Evolutionary conservation across 2,797 vertebrate species (phyloP), one percentile per base, ranked within the genome.

Genomic region (Helarctos malayanus): DNA sequence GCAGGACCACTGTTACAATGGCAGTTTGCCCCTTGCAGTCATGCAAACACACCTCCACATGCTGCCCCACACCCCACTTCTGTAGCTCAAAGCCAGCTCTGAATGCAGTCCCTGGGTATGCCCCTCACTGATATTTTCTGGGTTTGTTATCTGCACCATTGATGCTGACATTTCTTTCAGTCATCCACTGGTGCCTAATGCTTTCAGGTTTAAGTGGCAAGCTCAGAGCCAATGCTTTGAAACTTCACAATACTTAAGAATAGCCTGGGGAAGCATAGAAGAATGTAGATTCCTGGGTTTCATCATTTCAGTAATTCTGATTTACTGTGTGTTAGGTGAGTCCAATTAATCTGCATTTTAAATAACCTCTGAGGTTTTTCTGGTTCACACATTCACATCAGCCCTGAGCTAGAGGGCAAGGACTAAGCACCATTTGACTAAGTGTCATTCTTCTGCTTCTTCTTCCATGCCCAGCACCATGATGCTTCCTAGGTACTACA

Each of bases 21-120:
- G 19, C 8, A 3, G 27, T 76, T 32, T 18, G 15, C 1, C 45
- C 68, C 65, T 49, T 18, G 5, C 15, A 45, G 19, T 56, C 47
- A 21, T 4, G 16, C 41, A 47, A 23, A 32, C 7, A 61, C 5
- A 19, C 19, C 61, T 59, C 41, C 19, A 76, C 18, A 16, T 7
- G 11, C 7, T 8, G 1, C 4, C 32, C 14, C 10, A 29, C 4
- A 7, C 56, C 5, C 0, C 3, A 15, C 3, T 3, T 27, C 65
- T 80, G 54, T 1, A 32, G 65, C 19, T 69, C 78, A 32, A 11
- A 27, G 38, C 29, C 25, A 0, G 18, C 35, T 80, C 16, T 57
- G 68, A 5, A 54, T 4, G 56, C 69, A 65, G n/a, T 21, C 52
- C 9, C 41, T 32, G 27, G 2, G 29, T 32, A 4, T 18, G 4